These are phyloP conservation scores for Rhyacophila evoluta DNA, from an alignment of 2,888 invertebrate genomes.

Conservation along the genomic window DNA sequence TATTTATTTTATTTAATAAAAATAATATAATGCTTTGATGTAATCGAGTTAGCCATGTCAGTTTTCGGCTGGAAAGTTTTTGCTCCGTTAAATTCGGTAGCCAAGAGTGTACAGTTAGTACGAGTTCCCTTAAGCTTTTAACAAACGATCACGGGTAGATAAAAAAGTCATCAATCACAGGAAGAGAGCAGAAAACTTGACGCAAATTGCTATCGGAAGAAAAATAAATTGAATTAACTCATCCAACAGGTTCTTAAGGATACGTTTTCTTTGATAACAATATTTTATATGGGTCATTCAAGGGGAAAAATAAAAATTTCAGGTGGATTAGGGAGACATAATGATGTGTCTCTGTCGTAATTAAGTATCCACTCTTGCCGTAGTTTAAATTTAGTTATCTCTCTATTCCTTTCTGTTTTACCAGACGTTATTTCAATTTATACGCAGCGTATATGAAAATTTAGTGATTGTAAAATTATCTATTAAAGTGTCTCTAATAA, in stretches of 20 bases:
- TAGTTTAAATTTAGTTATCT: no score
- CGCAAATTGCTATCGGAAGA: not conserved
- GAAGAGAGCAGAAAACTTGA: not conserved
- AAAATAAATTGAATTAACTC: not conserved
- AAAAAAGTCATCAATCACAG: constrained; percentile 19
- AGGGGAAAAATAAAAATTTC: not conserved
- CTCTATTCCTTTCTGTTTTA: no score
- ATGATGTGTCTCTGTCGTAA: no score
- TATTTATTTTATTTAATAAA: not conserved
- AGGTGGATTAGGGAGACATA: not conserved
- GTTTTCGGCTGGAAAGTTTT: not conserved
- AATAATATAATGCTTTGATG: not conserved
- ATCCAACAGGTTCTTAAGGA: not conserved
- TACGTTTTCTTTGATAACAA: not conserved
- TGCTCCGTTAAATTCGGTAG: not conserved
- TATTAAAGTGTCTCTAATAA: no score
- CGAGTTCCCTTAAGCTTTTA: not conserved
- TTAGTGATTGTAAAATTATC: no score
- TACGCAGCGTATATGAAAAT: no score
- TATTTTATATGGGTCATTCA: not conserved
- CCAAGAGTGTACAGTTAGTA: not conserved
- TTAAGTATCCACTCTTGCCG: no score
- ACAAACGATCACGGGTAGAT: constrained; percentile 5
- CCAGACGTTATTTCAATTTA: no score
- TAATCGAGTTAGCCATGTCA: not conserved